Percentiles rank a stretch among this genome's conserved stretches.
Conservation (phyloP, 2,113 vertebrate species). For the Nymphicus hollandicus region DNA sequence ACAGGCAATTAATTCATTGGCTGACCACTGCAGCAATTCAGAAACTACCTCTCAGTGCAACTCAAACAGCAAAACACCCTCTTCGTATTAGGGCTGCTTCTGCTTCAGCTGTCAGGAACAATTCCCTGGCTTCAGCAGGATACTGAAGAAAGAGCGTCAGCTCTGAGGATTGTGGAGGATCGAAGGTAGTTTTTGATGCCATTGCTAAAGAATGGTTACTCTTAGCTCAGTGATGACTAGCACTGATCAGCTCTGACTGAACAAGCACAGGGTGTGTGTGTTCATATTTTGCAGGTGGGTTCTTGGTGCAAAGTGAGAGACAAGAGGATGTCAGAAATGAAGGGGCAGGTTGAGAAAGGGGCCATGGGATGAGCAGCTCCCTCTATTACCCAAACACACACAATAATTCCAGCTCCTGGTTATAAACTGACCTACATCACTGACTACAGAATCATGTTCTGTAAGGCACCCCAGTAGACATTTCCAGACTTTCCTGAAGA, state of each 20-base stretch:
- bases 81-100: neutral
- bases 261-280: neutral
- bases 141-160: neutral
- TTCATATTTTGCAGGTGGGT: neutral
- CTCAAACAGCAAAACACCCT: neutral
- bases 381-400: accelerated
- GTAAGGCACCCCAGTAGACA: neutral
- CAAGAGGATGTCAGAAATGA: neutral
- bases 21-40: neutral
- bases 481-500: neutral
- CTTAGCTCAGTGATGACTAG: neutral
- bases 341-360: neutral
- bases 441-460: neutral
- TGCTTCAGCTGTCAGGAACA: neutral
- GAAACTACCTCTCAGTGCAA: neutral
- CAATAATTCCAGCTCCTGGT: neutral
- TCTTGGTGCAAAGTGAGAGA: neutral
- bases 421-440: neutral
- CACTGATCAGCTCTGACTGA: neutral
- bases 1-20: neutral
- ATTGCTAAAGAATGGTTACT: neutral
- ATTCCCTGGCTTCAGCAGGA: neutral
- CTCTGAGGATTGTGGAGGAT: neutral
- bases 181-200: neutral
- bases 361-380: neutral